A percentile compares a stretch with the other conserved stretches of the same genome.
These are phyloP conservation scores for Ceyx margarethae DNA, from an alignment of 2,113 vertebrate species.

Conservation along the genomic window DNA sequence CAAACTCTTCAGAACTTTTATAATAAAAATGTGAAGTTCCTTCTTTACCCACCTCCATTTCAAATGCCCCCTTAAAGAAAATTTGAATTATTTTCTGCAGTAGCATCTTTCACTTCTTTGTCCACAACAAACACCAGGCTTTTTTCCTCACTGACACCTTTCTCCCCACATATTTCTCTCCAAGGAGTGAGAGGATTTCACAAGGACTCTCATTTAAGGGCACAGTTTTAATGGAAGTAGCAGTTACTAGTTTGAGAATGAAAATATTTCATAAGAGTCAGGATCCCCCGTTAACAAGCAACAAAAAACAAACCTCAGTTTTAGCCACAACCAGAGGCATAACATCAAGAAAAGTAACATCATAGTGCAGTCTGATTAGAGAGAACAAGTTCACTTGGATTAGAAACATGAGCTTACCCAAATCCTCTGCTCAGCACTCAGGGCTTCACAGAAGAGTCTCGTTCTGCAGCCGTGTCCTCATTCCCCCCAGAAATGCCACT, in stretches of 20 bases:
- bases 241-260: neutral
- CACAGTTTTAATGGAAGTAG: neutral
- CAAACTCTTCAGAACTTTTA: neutral
- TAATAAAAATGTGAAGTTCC: neutral
- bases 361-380: neutral
- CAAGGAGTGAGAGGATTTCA: neutral
- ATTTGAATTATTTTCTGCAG: neutral
- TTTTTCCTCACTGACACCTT: neutral
- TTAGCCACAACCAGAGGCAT: neutral
- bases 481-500: neutral
- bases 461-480: neutral
- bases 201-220: neutral
- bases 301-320: neutral
- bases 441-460: neutral
- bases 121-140: neutral
- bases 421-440: neutral
- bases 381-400: neutral
- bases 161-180: neutral
- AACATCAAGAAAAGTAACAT: conserved; percentile 1
- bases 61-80: neutral
- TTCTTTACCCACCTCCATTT: neutral
- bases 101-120: neutral
- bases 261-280: neutral
- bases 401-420: neutral
- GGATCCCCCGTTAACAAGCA: neutral